Base-by-base conservation (phyloP, 2,113 vertebrate genomes). In the Vimba vimba region DNA sequence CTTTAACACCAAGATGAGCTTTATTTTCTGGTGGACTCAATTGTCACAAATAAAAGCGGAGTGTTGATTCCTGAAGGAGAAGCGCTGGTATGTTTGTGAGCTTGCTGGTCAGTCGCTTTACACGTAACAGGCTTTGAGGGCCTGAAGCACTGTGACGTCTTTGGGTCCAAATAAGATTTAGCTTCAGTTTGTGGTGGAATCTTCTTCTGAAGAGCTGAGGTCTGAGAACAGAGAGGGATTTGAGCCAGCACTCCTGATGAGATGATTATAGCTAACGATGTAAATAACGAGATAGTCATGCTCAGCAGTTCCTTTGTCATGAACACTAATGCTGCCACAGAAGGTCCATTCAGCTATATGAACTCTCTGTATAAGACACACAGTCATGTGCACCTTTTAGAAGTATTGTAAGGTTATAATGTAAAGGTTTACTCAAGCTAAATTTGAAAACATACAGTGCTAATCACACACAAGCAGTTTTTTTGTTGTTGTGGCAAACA, bases 221-320 rank as follows among this genome's bases (percentile, higher is more conserved):
- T 57, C 43, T 6, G 73, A 73, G 87, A 88, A 83, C 87, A 88
- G 76, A 84, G 85, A 74, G 47, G 55, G 84, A 50, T 86, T 88
- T 88, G 74, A 88, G 66, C 69, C 13, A 23, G 23, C 36, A 13
- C 9, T 79, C 55, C 74, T 79, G 27, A 86, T 59, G 55, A 79
- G 43, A 86, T 88, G 84, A 59, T 73, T 73, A 59, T 82, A 39
- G 30, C 75, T 68, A 79, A 64, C 47, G 73, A 86, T 71, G 79
- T 82, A 82, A 86, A 82, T 27, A 83, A 77, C 74, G 10, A 85
- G 55, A 9, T 25, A 50, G 86, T 81, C 77, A 76, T 79, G 78
- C 68, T 79, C 62, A 60, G 13, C 23, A n/a, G 36, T 77, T 15
- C n/a, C 12, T 79, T 50, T 71, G 62, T 71, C 75, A 36, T 73